Base-by-base conservation (phyloP, 2,113 vertebrate species). In the Cephalopterus ornatus region DNA sequence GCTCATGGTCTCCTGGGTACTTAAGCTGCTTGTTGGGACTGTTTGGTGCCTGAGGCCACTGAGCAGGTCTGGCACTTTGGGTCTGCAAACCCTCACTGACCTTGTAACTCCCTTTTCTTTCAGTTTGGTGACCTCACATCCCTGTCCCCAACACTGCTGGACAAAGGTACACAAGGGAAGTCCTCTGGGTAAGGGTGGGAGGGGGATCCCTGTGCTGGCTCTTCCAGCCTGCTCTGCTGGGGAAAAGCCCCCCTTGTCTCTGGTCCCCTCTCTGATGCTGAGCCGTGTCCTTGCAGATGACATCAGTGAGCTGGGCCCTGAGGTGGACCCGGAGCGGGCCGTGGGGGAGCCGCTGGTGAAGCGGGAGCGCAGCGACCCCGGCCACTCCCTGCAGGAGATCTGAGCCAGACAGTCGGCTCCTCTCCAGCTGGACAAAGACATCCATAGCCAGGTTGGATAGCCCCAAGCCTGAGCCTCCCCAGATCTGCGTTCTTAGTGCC, bases 121-220 rank as follows among this genome's bases (percentile, higher is more conserved):
- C 98, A 99, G 99, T 99, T 99, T 96, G 99, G 98, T 42, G 99
- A 99, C 92, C 98, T 99, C 50, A 98, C 98, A 50, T 98, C 99
- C 6, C 98, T 99, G 98, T 99, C 99, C 35, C 99, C 99, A 15
- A 97, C 98, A 0, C 97, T 99, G 66, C 97, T 99, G 82, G 99
- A 99, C 88, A 99, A 99, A 99, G 99, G 99, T 99, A 97, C 49
- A 12, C 17, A 9, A 1, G 62, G 74, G 71, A 12, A 42, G 53
- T 9, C n/a, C 53, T 8, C 30, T 12, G 81, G 92, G 6, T 14
- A 2, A 0, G 75, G 92, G 22, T 14, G 79, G 89, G 81, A 61
- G 37, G 78, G 53, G 46, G 20, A 41, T 1, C 20, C 20, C 9
- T 0, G 0, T 6, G 47, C 50, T 59, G 74, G 12, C 67, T 21